Evolutionary conservation across 2,888 invertebrate genomes (phyloP).

Genomic region (Drosophila neonasuta): DNA sequence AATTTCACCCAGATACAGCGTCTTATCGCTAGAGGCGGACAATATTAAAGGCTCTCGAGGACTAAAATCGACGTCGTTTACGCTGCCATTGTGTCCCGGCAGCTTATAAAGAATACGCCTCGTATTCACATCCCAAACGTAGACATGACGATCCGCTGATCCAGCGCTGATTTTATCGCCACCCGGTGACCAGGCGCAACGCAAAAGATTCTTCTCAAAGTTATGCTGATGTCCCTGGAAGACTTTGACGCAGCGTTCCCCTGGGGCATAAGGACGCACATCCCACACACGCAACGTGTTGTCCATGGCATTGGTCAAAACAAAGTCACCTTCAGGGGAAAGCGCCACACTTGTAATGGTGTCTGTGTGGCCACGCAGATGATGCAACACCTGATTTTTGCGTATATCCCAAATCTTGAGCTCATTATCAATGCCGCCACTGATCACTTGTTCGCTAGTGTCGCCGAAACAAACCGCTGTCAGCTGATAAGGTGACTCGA

Average conservation of each 20-base stretch:
- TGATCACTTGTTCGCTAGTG: slow-evolving; percentile 96
- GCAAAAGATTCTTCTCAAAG: slow-evolving; percentile 97
- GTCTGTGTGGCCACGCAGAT: slow-evolving; percentile 96
- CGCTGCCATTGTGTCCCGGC: slow-evolving; percentile 98
- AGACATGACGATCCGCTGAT: slow-evolving; percentile 96
- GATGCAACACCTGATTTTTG: slow-evolving; percentile 89
- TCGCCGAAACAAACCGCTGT: slow-evolving; percentile 97
- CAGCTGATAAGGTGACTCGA: slow-evolving; percentile 89
- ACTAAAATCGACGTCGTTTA: slow-evolving; percentile 98
- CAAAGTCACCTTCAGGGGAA: slow-evolving; percentile 87
- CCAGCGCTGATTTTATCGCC: slow-evolving; percentile 93
- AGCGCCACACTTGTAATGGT: slow-evolving; percentile 93
- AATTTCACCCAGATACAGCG: slow-evolving; percentile 97
- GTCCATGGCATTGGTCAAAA: slow-evolving; percentile 98
- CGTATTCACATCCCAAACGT: slow-evolving; percentile 98
- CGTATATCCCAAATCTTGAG: slow-evolving; percentile 99
- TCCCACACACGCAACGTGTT: slow-evolving; percentile 98
- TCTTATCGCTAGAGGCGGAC: slow-evolving; percentile 97
- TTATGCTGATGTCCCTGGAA: slow-evolving; percentile 97
- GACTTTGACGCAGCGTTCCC: slow-evolving; percentile 95
- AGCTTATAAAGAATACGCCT: slow-evolving; percentile 96
- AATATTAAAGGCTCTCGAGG: slow-evolving; percentile 95
- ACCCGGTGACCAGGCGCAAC: slow-evolving; percentile 96
- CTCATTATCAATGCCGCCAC: slow-evolving; percentile 98
- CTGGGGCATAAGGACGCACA: slow-evolving; percentile 95